Evolutionary conservation across 2,113 vertebrate species (phyloP), one percentile per base, ranked within the genome.

Genomic region (Tonatia bakeri): DNA sequence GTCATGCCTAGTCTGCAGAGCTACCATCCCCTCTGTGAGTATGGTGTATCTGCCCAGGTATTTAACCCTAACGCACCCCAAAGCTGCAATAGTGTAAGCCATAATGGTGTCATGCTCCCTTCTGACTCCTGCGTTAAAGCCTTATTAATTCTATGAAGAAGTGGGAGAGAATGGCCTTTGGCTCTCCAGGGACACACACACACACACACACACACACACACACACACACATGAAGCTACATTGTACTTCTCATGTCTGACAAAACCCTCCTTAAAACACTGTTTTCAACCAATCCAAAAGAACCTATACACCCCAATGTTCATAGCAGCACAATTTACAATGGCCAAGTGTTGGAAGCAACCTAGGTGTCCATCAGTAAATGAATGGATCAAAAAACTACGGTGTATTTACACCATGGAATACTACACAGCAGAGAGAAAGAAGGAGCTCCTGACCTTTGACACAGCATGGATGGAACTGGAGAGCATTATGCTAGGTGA

Each of bases 61-160:
- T 43, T 95, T 59, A 50, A 69, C 19, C 92, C 4, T 19, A 45
- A 33, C 50, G 22, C 45, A 64, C 40, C 11, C 11, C 15, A 87
- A 90, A 90, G n/a, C 13, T 61, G 38, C 26, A 43, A 50, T 1
- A 69, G 8, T 75, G 8, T 26, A 75, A 38, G 4, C 36, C 38
- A 84, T 72, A 7, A 40, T 80, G 47, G 56, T 11, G 17, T 69
- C 70, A 87, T 43, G 33, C 12, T 90, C 19, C 33, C 73, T 77
- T 90, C 43, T 87, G 36, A 72, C 24, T 31, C 45, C 19, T 67
- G 31, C 38, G 5, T 70, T 61, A 40, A 93, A 86, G 26, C 13
- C 31, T 87, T 90, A 86, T 31, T 82, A 33, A 77, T 91, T 87
- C 77, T 76, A 76, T 50, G n/a, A n/a, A 76, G 69, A 92, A 94